A percentile compares a stretch with the other conserved stretches of the same genome.
These are phyloP conservation scores for Nephila pilipes DNA, from an alignment of 1,140 invertebrate species.

Conservation along the genomic window DNA sequence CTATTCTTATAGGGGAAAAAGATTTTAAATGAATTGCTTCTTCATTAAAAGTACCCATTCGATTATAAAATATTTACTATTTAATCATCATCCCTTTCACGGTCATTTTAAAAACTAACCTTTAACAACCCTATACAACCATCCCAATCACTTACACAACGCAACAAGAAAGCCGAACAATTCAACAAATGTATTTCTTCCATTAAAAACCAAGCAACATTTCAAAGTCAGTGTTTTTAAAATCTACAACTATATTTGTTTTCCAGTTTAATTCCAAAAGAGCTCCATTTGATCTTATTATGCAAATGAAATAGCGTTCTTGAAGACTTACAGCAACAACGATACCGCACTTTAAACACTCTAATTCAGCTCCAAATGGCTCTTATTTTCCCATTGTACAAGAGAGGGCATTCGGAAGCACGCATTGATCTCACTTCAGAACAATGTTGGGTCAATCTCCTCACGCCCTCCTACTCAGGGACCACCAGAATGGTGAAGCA, in stretches of 20 bases:
- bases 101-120: no score
- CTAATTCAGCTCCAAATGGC: conserved; percentile 7
- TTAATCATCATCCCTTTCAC: no score
- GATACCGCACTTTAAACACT: conserved; percentile 1
- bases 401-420: conserved; percentile 48
- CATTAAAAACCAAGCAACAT: background rate
- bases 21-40: no score
- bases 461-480: background rate
- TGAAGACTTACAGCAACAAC: background rate
- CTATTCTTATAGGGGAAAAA: no score
- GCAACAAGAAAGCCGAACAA: background rate
- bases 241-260: background rate
- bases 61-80: no score
- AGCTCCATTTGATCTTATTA: conserved; percentile 6
- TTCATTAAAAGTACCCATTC: no score
- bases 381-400: conserved; percentile 43
- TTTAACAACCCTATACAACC: background rate
- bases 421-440: conserved; percentile 57
- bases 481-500: conserved; percentile 28
- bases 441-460: conserved; percentile 45
- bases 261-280: background rate
- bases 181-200: background rate
- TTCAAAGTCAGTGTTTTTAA: background rate
- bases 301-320: background rate
- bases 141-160: background rate